Evolutionary conservation across 2,113 vertebrate genomes (phyloP).

Genomic region (Geothlypis trichas): DNA sequence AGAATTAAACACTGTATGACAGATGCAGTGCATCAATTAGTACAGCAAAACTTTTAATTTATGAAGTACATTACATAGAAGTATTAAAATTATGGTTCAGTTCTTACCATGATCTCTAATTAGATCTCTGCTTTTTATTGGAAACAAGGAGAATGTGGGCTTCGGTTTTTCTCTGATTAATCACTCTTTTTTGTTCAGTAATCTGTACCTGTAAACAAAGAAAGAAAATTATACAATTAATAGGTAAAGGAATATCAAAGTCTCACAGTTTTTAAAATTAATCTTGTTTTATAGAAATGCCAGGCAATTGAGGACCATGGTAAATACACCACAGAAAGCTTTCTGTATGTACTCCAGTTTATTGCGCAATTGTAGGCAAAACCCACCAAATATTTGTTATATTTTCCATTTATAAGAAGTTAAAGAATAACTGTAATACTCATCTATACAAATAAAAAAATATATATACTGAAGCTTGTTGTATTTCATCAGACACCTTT

Average conservation of each 20-base stretch:
- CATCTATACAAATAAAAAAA: neutral
- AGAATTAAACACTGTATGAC: neutral
- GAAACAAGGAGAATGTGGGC: neutral
- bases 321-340: neutral
- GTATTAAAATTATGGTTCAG: neutral
- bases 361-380: neutral
- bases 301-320: neutral
- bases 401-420: neutral
- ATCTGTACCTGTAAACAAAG: neutral
- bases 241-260: neutral
- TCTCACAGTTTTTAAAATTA: neutral
- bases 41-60: neutral
- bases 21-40: neutral
- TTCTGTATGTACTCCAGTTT: neutral
- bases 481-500: neutral
- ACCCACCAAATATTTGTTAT: neutral
- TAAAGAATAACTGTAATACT: neutral
- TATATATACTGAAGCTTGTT: neutral
- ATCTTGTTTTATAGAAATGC: neutral
- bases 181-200: neutral
- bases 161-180: neutral
- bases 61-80: neutral
- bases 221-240: neutral
- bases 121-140: neutral
- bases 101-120: neutral